Conservation (phyloP, 2,888 invertebrate genomes). For the Tachina fera region DNA sequence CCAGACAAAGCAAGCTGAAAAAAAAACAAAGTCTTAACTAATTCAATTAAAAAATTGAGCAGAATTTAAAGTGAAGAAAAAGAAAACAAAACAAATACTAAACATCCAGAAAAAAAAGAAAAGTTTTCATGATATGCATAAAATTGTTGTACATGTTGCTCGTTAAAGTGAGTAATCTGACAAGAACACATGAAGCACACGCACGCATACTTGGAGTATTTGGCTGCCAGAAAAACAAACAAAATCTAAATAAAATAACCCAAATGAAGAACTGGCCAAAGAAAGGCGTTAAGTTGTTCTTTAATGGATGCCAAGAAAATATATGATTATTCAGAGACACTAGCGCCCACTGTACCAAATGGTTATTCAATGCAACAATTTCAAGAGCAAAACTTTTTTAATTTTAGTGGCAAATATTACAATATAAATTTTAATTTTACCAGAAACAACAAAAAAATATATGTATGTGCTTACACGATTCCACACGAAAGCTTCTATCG, state of each 20-base stretch:
- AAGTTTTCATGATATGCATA: slow-evolving; percentile 64
- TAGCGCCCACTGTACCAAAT: not conserved
- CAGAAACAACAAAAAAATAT: too few species aligned
- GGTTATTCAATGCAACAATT: too few species aligned
- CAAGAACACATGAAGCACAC: slow-evolving; percentile 70
- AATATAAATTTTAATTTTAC: too few species aligned
- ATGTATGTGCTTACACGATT: too few species aligned
- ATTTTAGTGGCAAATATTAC: too few species aligned
- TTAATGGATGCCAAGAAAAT: slow-evolving; percentile 29
- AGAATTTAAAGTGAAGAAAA: slow-evolving; percentile 51
- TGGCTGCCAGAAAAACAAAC: not conserved
- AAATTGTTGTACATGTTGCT: slow-evolving; percentile 62
- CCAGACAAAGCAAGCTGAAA: slow-evolving; percentile 24
- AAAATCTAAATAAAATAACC: slow-evolving; percentile 2
- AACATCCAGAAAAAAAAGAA: slow-evolving; percentile 24
- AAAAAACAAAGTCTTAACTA: slow-evolving; percentile 62
- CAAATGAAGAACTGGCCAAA: slow-evolving; percentile 23
- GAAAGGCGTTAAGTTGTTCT: slow-evolving; percentile 43
- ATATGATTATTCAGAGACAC: not conserved
- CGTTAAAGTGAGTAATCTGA: slow-evolving; percentile 70
- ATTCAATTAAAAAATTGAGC: slow-evolving; percentile 72
- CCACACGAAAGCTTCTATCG: too few species aligned
- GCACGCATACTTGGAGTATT: slow-evolving; percentile 55
- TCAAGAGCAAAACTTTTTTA: too few species aligned
- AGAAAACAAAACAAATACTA: not conserved